Base-by-base conservation (phyloP, 2,113 vertebrate genomes). In the Furnarius figulus region DNA sequence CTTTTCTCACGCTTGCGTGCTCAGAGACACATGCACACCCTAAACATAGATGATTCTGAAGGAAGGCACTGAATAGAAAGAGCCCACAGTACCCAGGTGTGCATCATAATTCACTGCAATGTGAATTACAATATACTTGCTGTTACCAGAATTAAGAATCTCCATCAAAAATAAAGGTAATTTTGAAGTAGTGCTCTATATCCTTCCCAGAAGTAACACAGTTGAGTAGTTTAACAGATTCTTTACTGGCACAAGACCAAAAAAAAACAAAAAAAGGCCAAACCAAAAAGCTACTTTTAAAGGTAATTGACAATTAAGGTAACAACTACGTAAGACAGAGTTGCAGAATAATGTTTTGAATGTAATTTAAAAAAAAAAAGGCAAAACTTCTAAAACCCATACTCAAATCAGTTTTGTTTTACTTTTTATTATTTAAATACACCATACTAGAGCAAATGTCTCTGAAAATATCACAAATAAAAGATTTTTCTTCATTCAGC, bases 391-490 rank as follows among this genome's bases (percentile, higher is more conserved):
- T 96, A 95, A 97, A 98, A 95, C 92, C 96, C 97, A 95, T 92
- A 98, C 95, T 97, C 97, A 78, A 95, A 92, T 95, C 70, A 87
- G 90, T 79, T 96, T 97, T 98, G 98, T 99, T 99, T 98, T 98
- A 99, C 98, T 98, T 99, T 99, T 99, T 99, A 99, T 99, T 99
- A 99, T 98, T 99, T 99, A 99, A 99, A 99, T 99, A 99, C 99
- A 99, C 99, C 99, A 99, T 99, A 99, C 99, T 99, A 99, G 99
- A 99, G 99, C 99, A 99, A 99, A 99, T 99, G 99, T 99, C 99
- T 99, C 99, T 99, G 99, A 99, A 99, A 99, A 99, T 99, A 99
- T 99, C 99, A 99, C 99, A 99, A 99, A 99, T 99, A 98, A 98
- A 98, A 99, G 99, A 99, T 99, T 99, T 99, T 99, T 99, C 99